Evolutionary conservation across 2,797 vertebrate species (phyloP), one percentile per base, ranked within the genome.

Genomic region (Manis pentadactyla): DNA sequence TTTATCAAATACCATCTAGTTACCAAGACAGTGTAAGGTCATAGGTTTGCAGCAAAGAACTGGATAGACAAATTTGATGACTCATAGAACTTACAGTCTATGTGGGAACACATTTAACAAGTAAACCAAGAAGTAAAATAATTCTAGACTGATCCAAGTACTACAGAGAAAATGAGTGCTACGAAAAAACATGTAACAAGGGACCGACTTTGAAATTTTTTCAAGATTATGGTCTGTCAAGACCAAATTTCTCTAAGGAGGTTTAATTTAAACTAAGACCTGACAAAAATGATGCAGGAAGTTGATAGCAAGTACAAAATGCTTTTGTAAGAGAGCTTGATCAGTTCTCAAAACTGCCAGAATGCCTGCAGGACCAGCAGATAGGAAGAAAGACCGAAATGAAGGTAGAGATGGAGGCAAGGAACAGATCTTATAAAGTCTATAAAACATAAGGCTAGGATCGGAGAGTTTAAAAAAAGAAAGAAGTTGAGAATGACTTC

Each of bases 121-220:
- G 15, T 25, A 92, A 77, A 57, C n/a, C 87, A 83, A 91, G 77
- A 63, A 55, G 42, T 86, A 66, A 87, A 71, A 69, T 61, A 77
- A 93, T 42, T 64, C n/a, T 15, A 94, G n/a, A 68, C 53, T 53
- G 64, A 69, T 84, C 27, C 34, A 91, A 91, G 53, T 42, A 64
- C 29, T 39, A 63, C 0, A 23, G 64, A 64, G 51, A 42, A 77
- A 85, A 94, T 63, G 17, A 77, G 5, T n/a, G 29, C 57, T 55
- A 15, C 71, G 39, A 79, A 78, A 55, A 55, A 92, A 15, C 87
- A 18, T 73, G 57, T 42, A 81, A 87, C 31, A 93, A 55, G 25
- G 46, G 68, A 34, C 2, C 6, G 57, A 69, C 74, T 87, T 84
- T 59, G 37, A 85, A 75, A 84, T 55, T 55, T 92, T 46, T 93